Percentiles rank a stretch among this genome's conserved stretches.
Conservation (phyloP, 2,797 vertebrate genomes). For the Cuniculus paca region DNA sequence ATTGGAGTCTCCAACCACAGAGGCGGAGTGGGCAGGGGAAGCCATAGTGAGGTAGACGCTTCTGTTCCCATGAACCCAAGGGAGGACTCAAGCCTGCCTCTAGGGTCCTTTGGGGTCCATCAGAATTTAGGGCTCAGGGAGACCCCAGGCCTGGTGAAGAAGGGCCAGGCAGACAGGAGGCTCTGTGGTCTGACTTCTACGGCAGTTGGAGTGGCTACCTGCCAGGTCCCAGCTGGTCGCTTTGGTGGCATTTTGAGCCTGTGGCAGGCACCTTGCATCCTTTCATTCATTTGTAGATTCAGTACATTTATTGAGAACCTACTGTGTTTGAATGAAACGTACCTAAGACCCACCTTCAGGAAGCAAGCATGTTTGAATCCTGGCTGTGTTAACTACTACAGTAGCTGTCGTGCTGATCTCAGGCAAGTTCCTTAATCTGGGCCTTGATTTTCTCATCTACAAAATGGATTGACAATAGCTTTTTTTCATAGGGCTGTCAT, state of each 20-base stretch:
- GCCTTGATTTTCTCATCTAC: conserved; percentile 10
- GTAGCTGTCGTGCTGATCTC: not conserved
- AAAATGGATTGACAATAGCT: not conserved
- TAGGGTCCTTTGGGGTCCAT: not conserved
- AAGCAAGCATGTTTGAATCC: not conserved
- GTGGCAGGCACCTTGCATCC: fast-evolving
- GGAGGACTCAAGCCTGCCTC: not conserved
- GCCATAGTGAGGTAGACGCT: not conserved
- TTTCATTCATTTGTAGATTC: not conserved
- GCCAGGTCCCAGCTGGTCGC: not conserved
- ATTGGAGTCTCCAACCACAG: conserved; percentile 76
- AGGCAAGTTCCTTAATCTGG: not conserved
- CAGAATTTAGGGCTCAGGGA: not conserved
- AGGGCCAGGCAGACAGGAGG: not conserved
- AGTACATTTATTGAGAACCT: not conserved
- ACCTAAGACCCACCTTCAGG: not conserved
- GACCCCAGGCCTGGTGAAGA: not conserved
- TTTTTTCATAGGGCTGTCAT: not conserved
- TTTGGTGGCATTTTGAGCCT: not conserved
- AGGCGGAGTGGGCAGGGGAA: conserved; percentile 49
- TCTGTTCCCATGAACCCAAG: not conserved
- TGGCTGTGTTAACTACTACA: not conserved
- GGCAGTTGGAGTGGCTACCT: not conserved
- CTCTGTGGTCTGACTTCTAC: not conserved
- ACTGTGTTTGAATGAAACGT: not conserved